A percentile compares a stretch with the other conserved stretches of the same genome.
phyloP scores from a whole-genome alignment of 1,140 invertebrate species.

The Leptopilina clavipes region DNA sequence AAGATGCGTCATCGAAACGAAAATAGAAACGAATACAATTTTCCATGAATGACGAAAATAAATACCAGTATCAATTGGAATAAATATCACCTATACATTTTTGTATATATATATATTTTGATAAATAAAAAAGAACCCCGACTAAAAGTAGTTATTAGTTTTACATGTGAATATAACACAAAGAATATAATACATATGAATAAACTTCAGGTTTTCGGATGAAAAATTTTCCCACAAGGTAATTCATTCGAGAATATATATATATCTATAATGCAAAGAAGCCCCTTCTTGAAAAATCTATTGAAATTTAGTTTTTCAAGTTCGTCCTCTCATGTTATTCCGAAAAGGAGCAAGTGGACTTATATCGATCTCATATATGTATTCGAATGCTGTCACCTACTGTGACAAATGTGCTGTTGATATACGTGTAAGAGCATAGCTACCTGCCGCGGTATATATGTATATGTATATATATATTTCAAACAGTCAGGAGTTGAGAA shows the following conservation, averaged over 20 bases:
- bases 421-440: slow-evolving; percentile 43
- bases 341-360: slow-evolving; percentile 20
- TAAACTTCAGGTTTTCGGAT: neutral
- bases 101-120: too few species aligned
- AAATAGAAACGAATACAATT: too few species aligned
- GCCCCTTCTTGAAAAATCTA: neutral
- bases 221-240: neutral
- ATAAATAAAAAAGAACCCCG: too few species aligned
- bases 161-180: neutral
- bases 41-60: too few species aligned
- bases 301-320: slow-evolving; percentile 22
- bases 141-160: neutral
- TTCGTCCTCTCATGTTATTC: neutral
- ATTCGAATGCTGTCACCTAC: slow-evolving; percentile 14
- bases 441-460: slow-evolving; percentile 46
- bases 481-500: slow-evolving; percentile 42
- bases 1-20: too few species aligned
- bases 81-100: too few species aligned
- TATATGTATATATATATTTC: slow-evolving; percentile 33
- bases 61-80: too few species aligned
- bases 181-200: neutral
- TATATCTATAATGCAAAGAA: neutral
- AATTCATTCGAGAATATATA: neutral
- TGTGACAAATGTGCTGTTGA: slow-evolving; percentile 60
- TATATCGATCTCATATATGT: slow-evolving; percentile 10